A percentile compares a stretch with the other conserved stretches of the same genome.
Conservation (phyloP, 2,797 vertebrate species). For the Orientallactaga sibirica region DNA sequence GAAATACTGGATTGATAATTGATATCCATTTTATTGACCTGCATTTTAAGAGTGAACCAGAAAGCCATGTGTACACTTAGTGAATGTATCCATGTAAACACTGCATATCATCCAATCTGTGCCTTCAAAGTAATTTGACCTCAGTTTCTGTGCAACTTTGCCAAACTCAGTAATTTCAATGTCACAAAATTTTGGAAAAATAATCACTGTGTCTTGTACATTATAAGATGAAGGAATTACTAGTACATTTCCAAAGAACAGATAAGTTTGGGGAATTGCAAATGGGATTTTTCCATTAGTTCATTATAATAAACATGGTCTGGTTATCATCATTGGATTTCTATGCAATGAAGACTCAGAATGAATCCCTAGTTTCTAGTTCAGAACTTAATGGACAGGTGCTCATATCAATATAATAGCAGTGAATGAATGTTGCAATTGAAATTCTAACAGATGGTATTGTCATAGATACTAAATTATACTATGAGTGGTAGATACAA, state of each 20-base stretch:
- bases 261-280: conserved; percentile 32
- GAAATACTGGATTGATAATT: not conserved
- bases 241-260: conserved; percentile 16
- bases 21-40: not conserved
- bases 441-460: conserved; percentile 69
- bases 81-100: not conserved
- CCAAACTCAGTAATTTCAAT: conserved; percentile 41
- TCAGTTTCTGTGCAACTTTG: conserved; percentile 37
- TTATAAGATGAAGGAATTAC: conserved; percentile 38
- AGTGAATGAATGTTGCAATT: conserved; percentile 61
- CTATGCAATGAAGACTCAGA: conserved; percentile 32
- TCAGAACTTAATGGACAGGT: conserved; percentile 66
- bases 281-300: conserved; percentile 31
- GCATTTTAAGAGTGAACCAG: not conserved
- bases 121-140: conserved; percentile 17
- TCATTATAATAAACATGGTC: conserved; percentile 53
- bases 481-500: conserved; percentile 57
- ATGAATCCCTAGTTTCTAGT: conserved; percentile 67
- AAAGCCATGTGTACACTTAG: not conserved
- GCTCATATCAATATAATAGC: conserved; percentile 59
- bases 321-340: conserved; percentile 27
- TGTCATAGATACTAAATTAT: conserved; percentile 69
- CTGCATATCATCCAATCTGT: not conserved
- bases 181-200: conserved; percentile 55
- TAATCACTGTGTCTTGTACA: not conserved